Evolutionary conservation across 2,113 vertebrate species (phyloP), one percentile per base, ranked within the genome.

Genomic region (Ptilorrhoa leucosticta): DNA sequence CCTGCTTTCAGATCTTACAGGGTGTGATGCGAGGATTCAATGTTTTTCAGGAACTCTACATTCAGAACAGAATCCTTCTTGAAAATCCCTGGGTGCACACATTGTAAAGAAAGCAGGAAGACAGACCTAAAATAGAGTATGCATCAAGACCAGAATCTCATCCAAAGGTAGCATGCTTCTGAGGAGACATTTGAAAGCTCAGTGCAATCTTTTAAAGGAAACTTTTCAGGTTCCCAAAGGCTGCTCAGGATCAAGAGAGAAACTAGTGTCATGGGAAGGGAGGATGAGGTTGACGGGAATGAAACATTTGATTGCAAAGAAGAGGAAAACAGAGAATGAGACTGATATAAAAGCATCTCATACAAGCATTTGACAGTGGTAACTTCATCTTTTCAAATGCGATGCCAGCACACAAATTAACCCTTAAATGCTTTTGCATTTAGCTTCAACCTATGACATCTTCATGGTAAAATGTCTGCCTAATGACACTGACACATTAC

Each of bases 1-100:
- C 39, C 70, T 94, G 79, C 85, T 82, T 95, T 94, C 85, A 93
- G 39, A 88, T 88, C 66, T 94, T 80, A 63, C 63, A 86, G 79
- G 58, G 54, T 90, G 77, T 63, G 66, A 79, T 83, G 79, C 0
- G 1, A 90, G 75, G 47, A 72, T 83, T 88, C 85, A 90, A 1
- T 90, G 79, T 91, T 94, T 95, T 97, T 72, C 75, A 80, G 85
- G 79, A 88, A 73, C 85, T 94, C 85, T 78, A 86, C 92, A 80
- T 77, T 88, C 82, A 90, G 85, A 93, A 76, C 5, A 37, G 87
- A 94, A 96, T 91, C 73, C 58, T 87, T 17, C 87, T 77, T 80
- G 66, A 95, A 94, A 93, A 95, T 90, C 87, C 91, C 87, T 69
- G 75, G 28, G 42, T 83, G 90, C 58, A 51, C 58, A 79, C 10